A percentile compares a stretch with the other conserved stretches of the same genome.
Conservation (phyloP, 37 sponge, comb jelly and placozoan species). For the Petrosia ficiformis region DNA sequence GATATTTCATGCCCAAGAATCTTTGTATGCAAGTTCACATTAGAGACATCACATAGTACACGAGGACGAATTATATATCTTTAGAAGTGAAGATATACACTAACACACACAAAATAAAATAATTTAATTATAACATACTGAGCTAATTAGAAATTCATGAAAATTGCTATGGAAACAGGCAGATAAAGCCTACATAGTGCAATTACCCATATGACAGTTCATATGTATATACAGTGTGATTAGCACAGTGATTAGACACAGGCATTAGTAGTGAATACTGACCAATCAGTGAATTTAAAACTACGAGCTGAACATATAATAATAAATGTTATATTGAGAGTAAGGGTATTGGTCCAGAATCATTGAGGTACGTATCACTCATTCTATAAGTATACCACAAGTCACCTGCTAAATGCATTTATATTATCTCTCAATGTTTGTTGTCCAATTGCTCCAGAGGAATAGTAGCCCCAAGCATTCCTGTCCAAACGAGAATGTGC, state of each 20-base stretch:
- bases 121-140: not conserved
- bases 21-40: constrained; percentile 23
- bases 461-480: constrained; percentile 80
- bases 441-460: constrained; percentile 77
- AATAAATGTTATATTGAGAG: too few relatives aligned
- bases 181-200: too few relatives aligned
- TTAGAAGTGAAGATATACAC: not conserved
- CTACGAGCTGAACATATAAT: too few relatives aligned
- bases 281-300: too few relatives aligned
- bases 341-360: too few relatives aligned
- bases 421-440: constrained; percentile 80
- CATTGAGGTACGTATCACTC: too few relatives aligned
- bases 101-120: not conserved
- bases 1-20: constrained; percentile 65
- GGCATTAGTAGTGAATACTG: too few relatives aligned
- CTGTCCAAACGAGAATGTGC: constrained; percentile 50
- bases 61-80: constrained; percentile 76
- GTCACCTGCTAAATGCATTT: constrained; percentile 78
- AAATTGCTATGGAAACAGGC: not conserved
- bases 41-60: constrained; percentile 71
- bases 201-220: too few relatives aligned
- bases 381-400: too few relatives aligned
- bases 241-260: too few relatives aligned
- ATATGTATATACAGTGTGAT: too few relatives aligned
- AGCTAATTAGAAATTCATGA: too few relatives aligned